Base-by-base conservation (phyloP, 2,888 invertebrate genomes). In the Trachelus troglodyta region DNA sequence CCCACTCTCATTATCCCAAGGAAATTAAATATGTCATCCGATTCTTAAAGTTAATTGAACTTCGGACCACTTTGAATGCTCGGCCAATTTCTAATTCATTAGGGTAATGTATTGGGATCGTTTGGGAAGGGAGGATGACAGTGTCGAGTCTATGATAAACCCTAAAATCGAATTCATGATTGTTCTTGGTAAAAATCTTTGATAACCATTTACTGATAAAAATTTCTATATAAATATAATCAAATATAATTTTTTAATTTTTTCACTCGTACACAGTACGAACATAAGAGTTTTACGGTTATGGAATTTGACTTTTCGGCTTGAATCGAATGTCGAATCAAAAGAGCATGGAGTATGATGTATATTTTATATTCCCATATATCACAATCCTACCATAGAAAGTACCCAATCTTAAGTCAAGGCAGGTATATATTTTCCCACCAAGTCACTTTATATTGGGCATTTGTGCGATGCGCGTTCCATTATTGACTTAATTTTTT, bases 1-100 rank as follows among this genome's bases (percentile, higher is more conserved):
- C 81, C 88, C 87, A 89, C 88, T 89, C 86, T 87, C 90, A 89
- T 90, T 89, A 89, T 88, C 87, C 85, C 83, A 79, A 88, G 89
- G 89, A 90, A 91, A 91, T 91, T 90, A 89, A 90, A 91, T 88
- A 87, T 88, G 89, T 89, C 89, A 86, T 86, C 85, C 86, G 87
- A 87, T 85, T 85, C 87, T 88, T 88, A 86, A 88, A 85, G 84
- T 87, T 89, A 87, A 89, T 88, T 87, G 87, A 86, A 87, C 81
- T 83, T 82, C 81, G 15, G 71, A 12, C 82, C 79, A 81, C 83
- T 82, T 79, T 82, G 79, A 85, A 85, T 81, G 81, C 82, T 78
- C 81, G 80, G 77, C 80, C 82, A 84, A 85, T 85, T 86, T 85
- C 85, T 85, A 85, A 86, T 86, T 86, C 86, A 86, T 86, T 86